A percentile compares a stretch with the other conserved stretches of the same genome.
These are phyloP conservation scores for Passer montanus DNA, from an alignment of 2,113 vertebrate genomes.

Conservation along the genomic window DNA sequence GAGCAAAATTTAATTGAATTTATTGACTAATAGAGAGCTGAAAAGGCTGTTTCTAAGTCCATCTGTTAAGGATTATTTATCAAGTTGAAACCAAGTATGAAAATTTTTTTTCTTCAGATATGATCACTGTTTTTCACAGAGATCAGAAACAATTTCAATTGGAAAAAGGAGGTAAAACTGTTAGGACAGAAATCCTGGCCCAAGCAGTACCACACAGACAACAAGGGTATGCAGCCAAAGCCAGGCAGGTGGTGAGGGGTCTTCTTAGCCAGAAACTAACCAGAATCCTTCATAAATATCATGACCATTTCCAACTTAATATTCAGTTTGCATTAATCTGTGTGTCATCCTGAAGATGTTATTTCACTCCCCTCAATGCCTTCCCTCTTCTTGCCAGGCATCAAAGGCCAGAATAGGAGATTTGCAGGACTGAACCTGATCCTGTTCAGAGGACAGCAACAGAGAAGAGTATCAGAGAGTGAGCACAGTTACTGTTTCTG, in stretches of 20 bases:
- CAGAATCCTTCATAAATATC: not conserved
- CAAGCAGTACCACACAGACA: not conserved
- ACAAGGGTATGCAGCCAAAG: accelerated
- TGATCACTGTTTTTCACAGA: not conserved
- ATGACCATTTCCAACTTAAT: not conserved
- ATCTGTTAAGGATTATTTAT: not conserved
- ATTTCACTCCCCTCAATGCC: not conserved
- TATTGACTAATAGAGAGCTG: not conserved
- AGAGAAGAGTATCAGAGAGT: not conserved
- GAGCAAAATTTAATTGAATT: not conserved
- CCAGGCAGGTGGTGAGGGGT: not conserved
- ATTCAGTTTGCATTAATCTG: not conserved
- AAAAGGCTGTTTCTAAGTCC: not conserved
- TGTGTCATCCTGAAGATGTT: not conserved
- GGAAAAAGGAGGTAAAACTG: not conserved
- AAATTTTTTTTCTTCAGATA: not conserved
- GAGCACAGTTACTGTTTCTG: not conserved
- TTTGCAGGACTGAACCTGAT: not conserved
- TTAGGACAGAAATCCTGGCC: not conserved
- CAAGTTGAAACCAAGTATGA: not conserved
- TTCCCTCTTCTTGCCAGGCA: not conserved
- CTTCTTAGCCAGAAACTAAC: not conserved
- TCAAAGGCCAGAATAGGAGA: not conserved
- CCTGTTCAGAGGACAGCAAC: not conserved
- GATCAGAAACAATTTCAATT: accelerated